Evolutionary conservation across 2,113 vertebrate species (phyloP).

Genomic region (Osmerus mordax): DNA sequence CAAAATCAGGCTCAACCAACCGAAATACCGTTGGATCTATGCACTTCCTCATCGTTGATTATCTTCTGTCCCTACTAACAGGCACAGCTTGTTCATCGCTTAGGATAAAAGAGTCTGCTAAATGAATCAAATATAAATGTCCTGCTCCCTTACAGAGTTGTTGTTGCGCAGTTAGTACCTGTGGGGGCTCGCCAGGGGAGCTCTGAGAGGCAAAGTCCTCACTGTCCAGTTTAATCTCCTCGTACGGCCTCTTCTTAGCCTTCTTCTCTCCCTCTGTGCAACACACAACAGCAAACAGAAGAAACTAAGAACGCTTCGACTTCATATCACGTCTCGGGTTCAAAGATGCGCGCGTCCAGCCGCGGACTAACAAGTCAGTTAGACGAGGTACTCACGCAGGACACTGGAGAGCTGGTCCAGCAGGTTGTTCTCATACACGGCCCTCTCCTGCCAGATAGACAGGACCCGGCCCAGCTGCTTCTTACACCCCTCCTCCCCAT

Average conservation of each 20-base stretch:
- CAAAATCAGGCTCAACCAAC: too few species aligned
- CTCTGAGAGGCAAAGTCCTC: constrained; percentile 84
- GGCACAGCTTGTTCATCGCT: too few species aligned
- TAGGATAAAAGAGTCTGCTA: background rate
- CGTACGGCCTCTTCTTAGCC: constrained; percentile 86
- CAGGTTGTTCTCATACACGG: constrained; percentile 92
- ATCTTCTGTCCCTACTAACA: too few species aligned
- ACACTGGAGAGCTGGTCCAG: constrained; percentile 92
- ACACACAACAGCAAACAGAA: background rate
- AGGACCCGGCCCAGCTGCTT: constrained; percentile 92
- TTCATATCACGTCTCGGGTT: background rate
- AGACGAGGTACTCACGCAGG: constrained; percentile 81
- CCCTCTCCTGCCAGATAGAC: constrained; percentile 98
- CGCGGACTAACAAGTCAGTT: too few species aligned
- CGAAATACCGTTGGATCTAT: too few species aligned
- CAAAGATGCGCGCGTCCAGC: background rate
- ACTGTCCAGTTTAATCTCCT: constrained; percentile 86
- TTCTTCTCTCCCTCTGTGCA: constrained; percentile 78
- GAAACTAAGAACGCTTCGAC: background rate
- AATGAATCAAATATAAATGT: background rate
- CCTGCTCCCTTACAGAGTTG: background rate
- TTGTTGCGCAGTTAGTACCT: constrained; percentile 70
- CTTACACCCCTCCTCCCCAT: constrained; percentile 93
- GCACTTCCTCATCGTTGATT: too few species aligned
- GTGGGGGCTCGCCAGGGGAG: constrained; percentile 88